Base-by-base conservation (phyloP, 2,113 vertebrate species). In the Labeo rohita region DNA sequence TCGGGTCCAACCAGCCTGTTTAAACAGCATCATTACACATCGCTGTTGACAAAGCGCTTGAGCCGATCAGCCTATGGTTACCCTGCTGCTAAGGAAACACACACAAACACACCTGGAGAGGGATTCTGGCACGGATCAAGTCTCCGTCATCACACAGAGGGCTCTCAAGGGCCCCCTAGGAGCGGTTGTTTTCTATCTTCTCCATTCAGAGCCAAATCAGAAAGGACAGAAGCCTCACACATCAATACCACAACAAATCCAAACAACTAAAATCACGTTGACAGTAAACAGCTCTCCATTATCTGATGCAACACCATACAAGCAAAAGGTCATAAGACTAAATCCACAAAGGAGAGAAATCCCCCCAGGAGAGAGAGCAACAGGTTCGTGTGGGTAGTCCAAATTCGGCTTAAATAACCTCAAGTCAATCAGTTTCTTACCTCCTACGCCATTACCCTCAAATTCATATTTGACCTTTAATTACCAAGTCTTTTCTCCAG, bases 381-480 rank as follows among this genome's bases (percentile, higher is more conserved):
- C 28, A 4, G 76, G 43, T 84, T 63, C 2, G 39, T 80, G 63
- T 79, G 77, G 47, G 65, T 79, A 75, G 63, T 8, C 70, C 52
- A 87, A 23, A 28, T 54, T 59, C n/a, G 59, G 77, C 54, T n/a
- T 43, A 52, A 68, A 36, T 16, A 50, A 28, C 11, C 45, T 23
- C 36, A 84, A 15, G 36, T 70, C 45, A 72, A 73, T 83, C 72
- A 59, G 73, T 13, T 83, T 84, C 74, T 86, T 28, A 61, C 52
- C n/a, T 74, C 59, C 70, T 70, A 56, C 54, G 3, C 73, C 8
- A 52, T 82, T 75, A 18, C 82, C 78, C 78, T 77, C 56, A 65
- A 81, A 79, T 76, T 89, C 28, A 87, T 73, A 49, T 80, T 54
- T 87, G 73, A 80, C 81, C 74, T 83, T 80, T 87, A 87, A 76